phyloP scores from a whole-genome alignment of 1,140 invertebrate genomes.

The Amphibalanus amphitrite region DNA sequence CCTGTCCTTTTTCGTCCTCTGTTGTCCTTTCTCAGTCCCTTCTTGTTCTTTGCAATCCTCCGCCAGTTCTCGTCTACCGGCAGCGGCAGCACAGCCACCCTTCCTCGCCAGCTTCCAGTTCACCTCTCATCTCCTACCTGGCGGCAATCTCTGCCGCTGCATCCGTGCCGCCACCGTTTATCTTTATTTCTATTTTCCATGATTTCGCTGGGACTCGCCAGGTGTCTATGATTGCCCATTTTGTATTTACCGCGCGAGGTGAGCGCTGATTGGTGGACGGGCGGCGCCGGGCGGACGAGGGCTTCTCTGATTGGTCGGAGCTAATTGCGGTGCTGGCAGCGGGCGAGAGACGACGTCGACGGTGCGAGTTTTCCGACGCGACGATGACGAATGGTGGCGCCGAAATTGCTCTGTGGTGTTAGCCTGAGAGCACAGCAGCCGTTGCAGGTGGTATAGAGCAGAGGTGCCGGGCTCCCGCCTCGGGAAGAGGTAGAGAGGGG shows the following conservation, averaged over 20 bases:
- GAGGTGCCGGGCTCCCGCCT: too few species aligned
- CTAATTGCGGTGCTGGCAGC: neutral
- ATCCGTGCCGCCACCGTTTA: neutral
- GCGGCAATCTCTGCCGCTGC: neutral
- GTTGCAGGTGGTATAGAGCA: too few species aligned
- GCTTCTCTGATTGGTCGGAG: neutral
- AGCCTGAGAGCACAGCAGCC: neutral
- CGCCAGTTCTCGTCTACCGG: too few species aligned
- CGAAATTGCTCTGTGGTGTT: neutral
- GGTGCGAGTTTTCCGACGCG: neutral
- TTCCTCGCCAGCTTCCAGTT: neutral
- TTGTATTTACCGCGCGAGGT: neutral
- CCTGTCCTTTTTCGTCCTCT: too few species aligned
- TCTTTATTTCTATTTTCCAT: constrained; percentile 1
- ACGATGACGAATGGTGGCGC: neutral
- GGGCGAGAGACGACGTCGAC: neutral
- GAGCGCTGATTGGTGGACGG: neutral
- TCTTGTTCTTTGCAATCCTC: too few species aligned
- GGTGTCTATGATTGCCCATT: neutral
- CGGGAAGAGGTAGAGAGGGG: too few species aligned
- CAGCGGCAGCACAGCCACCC: too few species aligned
- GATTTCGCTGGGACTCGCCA: neutral
- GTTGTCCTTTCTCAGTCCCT: too few species aligned
- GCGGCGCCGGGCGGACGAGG: too few species aligned
- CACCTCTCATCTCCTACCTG: neutral